These are phyloP conservation scores for Stenotaenia linearis DNA, from an alignment of 2,888 invertebrate genomes.

Conservation along the genomic window DNA sequence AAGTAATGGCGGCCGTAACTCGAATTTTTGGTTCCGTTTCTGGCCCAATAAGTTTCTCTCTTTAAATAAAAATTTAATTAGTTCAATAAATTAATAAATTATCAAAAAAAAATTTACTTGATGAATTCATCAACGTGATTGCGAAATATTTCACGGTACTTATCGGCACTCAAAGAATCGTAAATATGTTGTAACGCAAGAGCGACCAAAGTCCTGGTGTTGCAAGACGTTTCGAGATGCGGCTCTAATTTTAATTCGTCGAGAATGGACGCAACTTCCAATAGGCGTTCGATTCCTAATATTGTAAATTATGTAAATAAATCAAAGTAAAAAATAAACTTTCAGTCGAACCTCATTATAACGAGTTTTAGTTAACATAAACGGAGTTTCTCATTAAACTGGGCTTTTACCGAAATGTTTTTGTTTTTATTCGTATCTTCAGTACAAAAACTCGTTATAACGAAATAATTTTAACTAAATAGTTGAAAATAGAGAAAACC, in stretches of 20 bases:
- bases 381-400: too few species aligned
- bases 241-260: conserved; percentile 89
- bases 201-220: conserved; percentile 83
- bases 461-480: too few species aligned
- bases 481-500: too few species aligned
- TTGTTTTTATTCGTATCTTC: too few species aligned
- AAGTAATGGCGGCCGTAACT: conserved; percentile 79
- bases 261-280: conserved; percentile 89
- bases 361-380: too few species aligned
- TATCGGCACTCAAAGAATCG: conserved; percentile 59
- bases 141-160: conserved; percentile 64
- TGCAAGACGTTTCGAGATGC: conserved; percentile 78
- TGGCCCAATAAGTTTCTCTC: conserved; percentile 71
- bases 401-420: too few species aligned
- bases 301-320: too few species aligned
- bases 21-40: conserved; percentile 81
- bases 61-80: too few species aligned
- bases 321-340: too few species aligned
- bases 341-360: too few species aligned
- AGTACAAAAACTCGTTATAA: too few species aligned
- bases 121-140: conserved; percentile 77
- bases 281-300: conserved; percentile 60
- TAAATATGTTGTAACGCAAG: conserved; percentile 85
- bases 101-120: conserved; percentile 51
- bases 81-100: too few species aligned